Evolutionary conservation across 2,113 vertebrate genomes (phyloP), one percentile per base, ranked within the genome.

Genomic region (Sylvilagus bachmani): DNA sequence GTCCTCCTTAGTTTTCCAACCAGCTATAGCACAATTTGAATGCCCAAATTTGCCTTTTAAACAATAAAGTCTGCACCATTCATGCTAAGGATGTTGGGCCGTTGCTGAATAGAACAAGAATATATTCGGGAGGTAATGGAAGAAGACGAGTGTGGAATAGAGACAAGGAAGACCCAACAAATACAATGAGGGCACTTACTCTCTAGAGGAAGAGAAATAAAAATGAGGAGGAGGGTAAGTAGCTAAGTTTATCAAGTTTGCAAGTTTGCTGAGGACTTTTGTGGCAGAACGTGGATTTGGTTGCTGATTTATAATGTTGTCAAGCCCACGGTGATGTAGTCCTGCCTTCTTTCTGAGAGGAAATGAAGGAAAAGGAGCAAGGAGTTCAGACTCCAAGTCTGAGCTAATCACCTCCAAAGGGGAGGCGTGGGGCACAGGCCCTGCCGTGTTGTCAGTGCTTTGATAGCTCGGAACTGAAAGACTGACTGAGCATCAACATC

Each of bases 261-360:
- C 29, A 94, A 83, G 58, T 70, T 93, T 73, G 84, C 90, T 62
- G 49, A 84, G 9, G 33, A 3, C 19, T 93, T 64, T 87, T 36
- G 74, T 70, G 36, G 87, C 36, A 94, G 27, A 88, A n/a, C 16
- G 25, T 38, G 25, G 11, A 51, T 71, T 81, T 10, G 25, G 25
- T 44, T 93, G 55, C 53, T 89, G 21, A 81, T 71, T 55, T 94
- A 78, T 51, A 89, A 49, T 81, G 81, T 49, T 75, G 70, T 51
- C 66, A 88, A 58, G 55, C 49, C 8, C 11, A 12, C 55, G 53
- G 7, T 36, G 38, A 36, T 53, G 36, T 25, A 86, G 61, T 8
- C 24, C 61, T 90, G 21, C 8, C 55, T 21, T 77, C 55, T 49
- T 80, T 74, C 21, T 86, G 10, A 27, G 71, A 33, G 25, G 55